These are phyloP conservation scores for Netta rufina DNA, from an alignment of 2,797 vertebrate species.

Conservation along the genomic window DNA sequence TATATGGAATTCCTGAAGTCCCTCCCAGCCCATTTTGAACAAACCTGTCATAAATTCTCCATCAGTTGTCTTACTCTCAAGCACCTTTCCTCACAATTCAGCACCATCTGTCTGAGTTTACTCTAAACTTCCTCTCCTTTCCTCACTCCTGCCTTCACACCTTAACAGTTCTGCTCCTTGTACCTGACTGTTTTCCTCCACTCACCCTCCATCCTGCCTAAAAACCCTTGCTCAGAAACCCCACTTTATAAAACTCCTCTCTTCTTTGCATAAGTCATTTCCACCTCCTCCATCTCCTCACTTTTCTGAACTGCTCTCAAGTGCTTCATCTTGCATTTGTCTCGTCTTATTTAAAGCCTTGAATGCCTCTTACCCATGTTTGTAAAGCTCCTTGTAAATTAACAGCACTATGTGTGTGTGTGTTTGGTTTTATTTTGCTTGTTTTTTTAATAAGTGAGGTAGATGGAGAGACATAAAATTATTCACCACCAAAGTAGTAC, in stretches of 20 bases:
- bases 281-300: background rate
- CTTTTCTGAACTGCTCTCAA: slow-evolving; percentile 14
- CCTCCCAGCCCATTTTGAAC: background rate
- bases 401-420: slow-evolving; percentile 18
- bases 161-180: background rate
- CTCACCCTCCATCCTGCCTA: background rate
- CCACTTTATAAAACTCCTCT: background rate
- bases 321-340: slow-evolving; percentile 31
- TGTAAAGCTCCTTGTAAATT: slow-evolving; percentile 65
- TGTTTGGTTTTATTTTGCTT: background rate
- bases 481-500: slow-evolving; percentile 19
- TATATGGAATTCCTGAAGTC: background rate
- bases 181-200: background rate
- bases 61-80: background rate
- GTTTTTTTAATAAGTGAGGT: background rate
- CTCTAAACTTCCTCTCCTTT: background rate
- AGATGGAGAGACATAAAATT: slow-evolving; percentile 49
- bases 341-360: slow-evolving; percentile 23
- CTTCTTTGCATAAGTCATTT: background rate
- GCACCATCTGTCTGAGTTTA: background rate
- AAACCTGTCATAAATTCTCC: background rate
- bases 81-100: background rate
- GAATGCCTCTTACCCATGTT: slow-evolving; percentile 49
- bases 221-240: background rate
- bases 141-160: background rate